phyloP scores from a whole-genome alignment of 2,888 invertebrate species.

The Therioaphis trifolii region DNA sequence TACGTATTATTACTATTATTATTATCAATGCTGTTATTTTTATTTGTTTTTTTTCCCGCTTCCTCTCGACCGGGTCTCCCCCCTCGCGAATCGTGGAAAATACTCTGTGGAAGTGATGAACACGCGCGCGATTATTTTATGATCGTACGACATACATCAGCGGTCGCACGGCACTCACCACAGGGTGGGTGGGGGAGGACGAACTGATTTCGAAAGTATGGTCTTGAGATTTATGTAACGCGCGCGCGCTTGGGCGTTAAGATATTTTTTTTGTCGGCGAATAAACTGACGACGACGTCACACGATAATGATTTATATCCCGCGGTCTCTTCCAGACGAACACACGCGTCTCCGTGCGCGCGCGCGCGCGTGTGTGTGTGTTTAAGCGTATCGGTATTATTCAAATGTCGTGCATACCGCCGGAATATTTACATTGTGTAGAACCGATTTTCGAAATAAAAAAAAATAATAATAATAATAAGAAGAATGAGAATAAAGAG shows the following conservation, averaged over 20 bases:
- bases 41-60: neutral
- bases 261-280: slow-evolving; percentile 37
- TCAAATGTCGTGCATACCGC: neutral
- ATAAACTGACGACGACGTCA: slow-evolving; percentile 17
- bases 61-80: too few species aligned
- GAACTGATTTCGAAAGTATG: slow-evolving; percentile 17
- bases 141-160: neutral
- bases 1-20: too few species aligned
- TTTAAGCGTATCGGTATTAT: neutral
- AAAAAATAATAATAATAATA: slow-evolving; percentile 31
- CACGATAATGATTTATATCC: slow-evolving; percentile 34
- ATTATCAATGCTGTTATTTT: neutral
- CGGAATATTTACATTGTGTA: neutral
- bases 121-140: neutral
- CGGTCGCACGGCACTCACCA: too few species aligned
- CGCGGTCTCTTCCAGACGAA: slow-evolving; percentile 8
- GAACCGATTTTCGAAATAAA: neutral
- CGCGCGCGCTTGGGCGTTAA: slow-evolving; percentile 26
- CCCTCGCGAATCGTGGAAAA: too few species aligned
- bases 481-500: too few species aligned
- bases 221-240: slow-evolving; percentile 21
- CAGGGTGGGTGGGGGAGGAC: neutral
- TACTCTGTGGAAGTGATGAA: neutral
- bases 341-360: neutral
- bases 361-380: neutral